Percentiles rank a stretch among this genome's conserved stretches.
These are phyloP conservation scores for Diabrotica virgifera DNA, from an alignment of 1,140 invertebrate genomes.

Conservation along the genomic window DNA sequence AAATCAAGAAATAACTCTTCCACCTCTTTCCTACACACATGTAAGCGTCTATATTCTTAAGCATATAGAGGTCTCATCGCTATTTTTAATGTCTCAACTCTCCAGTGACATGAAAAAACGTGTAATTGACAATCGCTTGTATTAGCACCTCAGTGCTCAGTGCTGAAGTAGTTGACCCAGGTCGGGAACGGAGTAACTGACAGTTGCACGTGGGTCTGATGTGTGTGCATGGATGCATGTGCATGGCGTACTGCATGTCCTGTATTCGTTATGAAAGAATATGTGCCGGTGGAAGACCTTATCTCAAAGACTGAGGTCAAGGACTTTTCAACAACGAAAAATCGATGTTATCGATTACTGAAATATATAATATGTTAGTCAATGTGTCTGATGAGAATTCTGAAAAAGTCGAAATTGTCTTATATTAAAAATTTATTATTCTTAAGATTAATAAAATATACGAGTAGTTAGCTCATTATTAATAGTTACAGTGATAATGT, in stretches of 20 bases:
- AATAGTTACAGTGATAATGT: too few relatives aligned
- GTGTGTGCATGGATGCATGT: not conserved
- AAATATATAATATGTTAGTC: too few relatives aligned
- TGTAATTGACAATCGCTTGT: slow-evolving; percentile 8
- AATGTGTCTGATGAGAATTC: too few relatives aligned
- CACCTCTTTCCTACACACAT: too few relatives aligned
- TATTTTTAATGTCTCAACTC: slow-evolving; percentile 7
- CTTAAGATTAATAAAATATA: too few relatives aligned
- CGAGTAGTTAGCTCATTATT: too few relatives aligned
- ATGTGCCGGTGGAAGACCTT: not conserved
- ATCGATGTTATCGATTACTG: too few relatives aligned
- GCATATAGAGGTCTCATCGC: not conserved
- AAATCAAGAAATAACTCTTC: too few relatives aligned
- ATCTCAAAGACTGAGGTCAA: not conserved
- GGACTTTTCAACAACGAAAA: too few relatives aligned
- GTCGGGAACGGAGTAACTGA: slow-evolving; percentile 1
- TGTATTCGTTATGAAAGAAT: not conserved
- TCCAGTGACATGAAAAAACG: slow-evolving; percentile 1
- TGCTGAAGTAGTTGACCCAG: slow-evolving; percentile 13
- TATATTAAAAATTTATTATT: too few relatives aligned
- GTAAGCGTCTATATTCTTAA: too few relatives aligned
- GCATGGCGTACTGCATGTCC: slow-evolving; percentile 7
- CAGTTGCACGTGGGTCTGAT: slow-evolving; percentile 3
- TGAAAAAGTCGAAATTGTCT: too few relatives aligned
- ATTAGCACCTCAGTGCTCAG: slow-evolving; percentile 10